phyloP scores from a whole-genome alignment of 2,888 invertebrate genomes.

The Physocephala rufipes region DNA sequence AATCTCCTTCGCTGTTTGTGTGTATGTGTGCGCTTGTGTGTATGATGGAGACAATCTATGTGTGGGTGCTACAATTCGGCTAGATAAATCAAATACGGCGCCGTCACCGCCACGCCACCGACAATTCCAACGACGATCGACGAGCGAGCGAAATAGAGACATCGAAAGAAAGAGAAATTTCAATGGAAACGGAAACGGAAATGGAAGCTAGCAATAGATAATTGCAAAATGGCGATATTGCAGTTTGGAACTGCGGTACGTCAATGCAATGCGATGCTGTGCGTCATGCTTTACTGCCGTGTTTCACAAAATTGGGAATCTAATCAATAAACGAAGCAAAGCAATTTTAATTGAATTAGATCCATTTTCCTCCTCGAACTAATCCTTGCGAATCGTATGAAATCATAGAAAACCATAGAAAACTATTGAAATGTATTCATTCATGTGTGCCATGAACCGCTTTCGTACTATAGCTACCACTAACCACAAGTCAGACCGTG shows the following conservation, averaged over 20 bases:
- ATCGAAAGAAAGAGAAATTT: too few species aligned
- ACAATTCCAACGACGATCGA: too few species aligned
- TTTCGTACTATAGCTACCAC: too few species aligned
- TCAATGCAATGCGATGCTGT: too few species aligned
- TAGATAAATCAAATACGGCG: too few species aligned
- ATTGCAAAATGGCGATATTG: constrained; percentile 10
- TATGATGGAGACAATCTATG: neutral
- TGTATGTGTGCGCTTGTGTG: neutral
- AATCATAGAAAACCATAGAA: neutral
- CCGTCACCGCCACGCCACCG: too few species aligned
- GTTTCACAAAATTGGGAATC: neutral
- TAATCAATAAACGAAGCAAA: constrained; percentile 29
- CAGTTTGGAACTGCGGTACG: neutral
- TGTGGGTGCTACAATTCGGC: neutral
- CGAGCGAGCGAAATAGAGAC: neutral
- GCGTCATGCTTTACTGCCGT: neutral
- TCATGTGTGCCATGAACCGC: too few species aligned
- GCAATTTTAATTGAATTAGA: constrained; percentile 34
- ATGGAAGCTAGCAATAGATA: constrained; percentile 8
- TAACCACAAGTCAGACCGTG: too few species aligned
- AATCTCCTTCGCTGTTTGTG: too few species aligned
- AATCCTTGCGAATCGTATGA: too few species aligned
- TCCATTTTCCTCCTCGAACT: neutral
- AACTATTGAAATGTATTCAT: too few species aligned
- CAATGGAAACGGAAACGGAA: constrained; percentile 5